phyloP scores from a whole-genome alignment of 2,888 invertebrate genomes.

The Drosophila ustulata region DNA sequence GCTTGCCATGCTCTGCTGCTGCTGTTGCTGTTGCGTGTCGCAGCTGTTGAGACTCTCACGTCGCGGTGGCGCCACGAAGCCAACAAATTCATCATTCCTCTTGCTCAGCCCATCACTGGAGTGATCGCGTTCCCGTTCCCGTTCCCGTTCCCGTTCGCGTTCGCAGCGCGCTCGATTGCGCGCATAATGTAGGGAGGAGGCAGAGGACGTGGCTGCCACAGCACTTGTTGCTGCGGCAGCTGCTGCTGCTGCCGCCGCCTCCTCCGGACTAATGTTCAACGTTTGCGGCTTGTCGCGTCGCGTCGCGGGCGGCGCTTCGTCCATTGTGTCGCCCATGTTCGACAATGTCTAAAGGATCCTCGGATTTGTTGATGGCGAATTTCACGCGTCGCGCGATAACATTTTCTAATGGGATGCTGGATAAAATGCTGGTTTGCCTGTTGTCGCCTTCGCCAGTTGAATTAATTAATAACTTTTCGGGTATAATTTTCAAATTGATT shows the following conservation, averaged over 20 bases:
- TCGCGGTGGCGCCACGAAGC: constrained; percentile 55
- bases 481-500: constrained; percentile 37
- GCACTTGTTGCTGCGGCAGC: background rate
- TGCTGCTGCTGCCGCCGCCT: background rate
- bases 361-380: background rate
- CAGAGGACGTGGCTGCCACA: background rate
- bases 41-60: constrained; percentile 79
- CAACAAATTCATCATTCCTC: constrained; percentile 63
- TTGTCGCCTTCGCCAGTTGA: constrained; percentile 42
- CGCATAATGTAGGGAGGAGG: constrained; percentile 44
- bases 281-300: constrained; percentile 82
- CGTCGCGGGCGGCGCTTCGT: constrained; percentile 61
- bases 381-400: constrained; percentile 24
- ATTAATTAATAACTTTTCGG: constrained; percentile 24
- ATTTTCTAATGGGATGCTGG: constrained; percentile 32
- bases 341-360: background rate
- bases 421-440: constrained; percentile 34
- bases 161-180: constrained; percentile 77
- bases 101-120: constrained; percentile 69
- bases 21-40: constrained; percentile 59
- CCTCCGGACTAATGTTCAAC: constrained; percentile 66
- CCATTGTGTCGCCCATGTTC: constrained; percentile 79
- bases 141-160: constrained; percentile 60
- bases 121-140: constrained; percentile 72
- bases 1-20: constrained; percentile 25